phyloP scores from a whole-genome alignment of 2,888 invertebrate species.

The Hanleya hanleyi region DNA sequence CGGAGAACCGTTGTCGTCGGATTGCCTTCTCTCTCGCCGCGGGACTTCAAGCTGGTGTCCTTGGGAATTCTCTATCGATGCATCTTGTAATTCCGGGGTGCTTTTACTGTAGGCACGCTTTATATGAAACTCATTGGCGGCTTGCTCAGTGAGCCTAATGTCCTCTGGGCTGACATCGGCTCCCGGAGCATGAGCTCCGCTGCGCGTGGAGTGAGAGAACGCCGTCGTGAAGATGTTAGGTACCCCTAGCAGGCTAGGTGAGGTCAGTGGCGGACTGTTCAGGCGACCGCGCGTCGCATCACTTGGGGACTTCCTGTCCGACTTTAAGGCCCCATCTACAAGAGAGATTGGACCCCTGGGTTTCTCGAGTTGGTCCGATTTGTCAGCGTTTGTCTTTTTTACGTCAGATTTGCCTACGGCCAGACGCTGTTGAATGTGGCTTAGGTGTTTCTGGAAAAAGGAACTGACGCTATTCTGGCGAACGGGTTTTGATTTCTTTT shows the following conservation, averaged over 20 bases:
- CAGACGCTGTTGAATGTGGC: neutral
- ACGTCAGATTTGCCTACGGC: neutral
- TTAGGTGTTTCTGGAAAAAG: constrained; percentile 2
- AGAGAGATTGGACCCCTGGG: no score
- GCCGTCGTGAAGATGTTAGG: constrained; percentile 51
- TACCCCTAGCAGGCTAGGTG: constrained; percentile 25
- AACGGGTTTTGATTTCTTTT: neutral
- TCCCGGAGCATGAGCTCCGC: neutral
- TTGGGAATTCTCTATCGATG: constrained; percentile 23
- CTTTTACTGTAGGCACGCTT: neutral
- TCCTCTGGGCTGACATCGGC: constrained; percentile 26
- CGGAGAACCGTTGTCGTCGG: constrained; percentile 45
- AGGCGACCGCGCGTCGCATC: neutral
- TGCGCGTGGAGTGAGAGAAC: constrained; percentile 40
- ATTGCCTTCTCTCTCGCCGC: constrained; percentile 31
- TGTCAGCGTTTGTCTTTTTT: neutral
- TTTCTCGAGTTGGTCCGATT: neutral
- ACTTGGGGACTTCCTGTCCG: neutral
- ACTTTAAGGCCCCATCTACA: no score
- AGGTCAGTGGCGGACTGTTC: neutral
- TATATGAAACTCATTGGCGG: neutral
- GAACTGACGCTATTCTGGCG: constrained; percentile 8
- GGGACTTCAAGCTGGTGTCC: constrained; percentile 19
- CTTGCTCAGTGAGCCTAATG: constrained; percentile 14
- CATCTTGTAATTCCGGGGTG: neutral